phyloP scores from a whole-genome alignment of 2,113 vertebrate genomes.

The Rhabdomys dilectus region DNA sequence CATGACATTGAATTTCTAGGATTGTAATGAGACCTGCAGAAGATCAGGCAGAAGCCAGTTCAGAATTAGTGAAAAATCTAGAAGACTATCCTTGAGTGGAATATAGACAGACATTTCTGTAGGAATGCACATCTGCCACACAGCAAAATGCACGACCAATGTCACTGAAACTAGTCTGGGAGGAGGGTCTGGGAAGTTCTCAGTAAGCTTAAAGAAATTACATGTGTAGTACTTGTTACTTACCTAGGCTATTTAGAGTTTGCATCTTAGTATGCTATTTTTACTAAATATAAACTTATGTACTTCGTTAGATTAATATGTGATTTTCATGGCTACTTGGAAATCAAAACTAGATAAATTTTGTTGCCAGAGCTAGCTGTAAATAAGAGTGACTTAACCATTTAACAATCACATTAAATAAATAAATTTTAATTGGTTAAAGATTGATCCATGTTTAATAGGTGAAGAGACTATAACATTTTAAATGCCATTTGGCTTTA shows the following conservation, averaged over 20 bases:
- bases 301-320: conserved; percentile 44
- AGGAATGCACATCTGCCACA: conserved; percentile 33
- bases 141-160: conserved; percentile 30
- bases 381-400: conserved; percentile 24
- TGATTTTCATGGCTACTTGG: conserved; percentile 40
- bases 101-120: conserved; percentile 55
- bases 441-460: conserved; percentile 46
- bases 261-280: conserved; percentile 45
- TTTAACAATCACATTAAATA: conserved; percentile 52
- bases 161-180: conserved; percentile 34
- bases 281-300: conserved; percentile 37
- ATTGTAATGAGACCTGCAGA: conserved; percentile 61
- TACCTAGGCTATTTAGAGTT: conserved; percentile 31
- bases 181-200: conserved; percentile 61
- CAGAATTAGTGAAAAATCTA: conserved; percentile 64
- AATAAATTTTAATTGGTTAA: conserved; percentile 55
- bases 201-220: conserved; percentile 56
- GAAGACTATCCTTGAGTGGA: conserved; percentile 39
- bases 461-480: conserved; percentile 52
- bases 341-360: conserved; percentile 64
- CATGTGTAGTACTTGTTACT: conserved; percentile 42
- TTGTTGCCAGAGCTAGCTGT: conserved; percentile 46
- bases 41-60: conserved; percentile 66
- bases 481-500: conserved; percentile 54
- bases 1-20: conserved; percentile 54